Evolutionary conservation across 1,140 invertebrate genomes (phyloP).

Genomic region (Megalopta genalis): DNA sequence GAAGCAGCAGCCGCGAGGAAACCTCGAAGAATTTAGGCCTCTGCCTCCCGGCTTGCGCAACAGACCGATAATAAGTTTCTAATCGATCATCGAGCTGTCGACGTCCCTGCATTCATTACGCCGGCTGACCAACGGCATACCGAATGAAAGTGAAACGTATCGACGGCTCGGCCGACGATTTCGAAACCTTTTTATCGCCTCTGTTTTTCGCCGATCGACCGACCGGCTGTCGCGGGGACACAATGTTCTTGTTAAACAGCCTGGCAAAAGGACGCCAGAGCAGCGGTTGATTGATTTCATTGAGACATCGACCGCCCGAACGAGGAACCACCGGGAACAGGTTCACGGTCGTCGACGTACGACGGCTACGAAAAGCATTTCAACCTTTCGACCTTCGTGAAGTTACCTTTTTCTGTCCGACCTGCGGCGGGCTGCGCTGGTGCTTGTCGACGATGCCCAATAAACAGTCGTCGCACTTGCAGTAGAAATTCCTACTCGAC

Average conservation of each 20-base stretch:
- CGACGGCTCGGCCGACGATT: slow-evolving; percentile 4
- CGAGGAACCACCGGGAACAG: no score
- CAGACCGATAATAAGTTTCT: slow-evolving; percentile 5
- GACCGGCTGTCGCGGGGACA: not conserved
- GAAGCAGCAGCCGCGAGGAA: not conserved
- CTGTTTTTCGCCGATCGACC: not conserved
- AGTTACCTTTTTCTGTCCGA: slow-evolving; percentile 83
- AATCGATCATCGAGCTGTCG: slow-evolving; percentile 37
- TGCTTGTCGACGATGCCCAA: slow-evolving; percentile 89
- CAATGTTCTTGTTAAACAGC: not conserved
- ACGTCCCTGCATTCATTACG: slow-evolving; percentile 2
- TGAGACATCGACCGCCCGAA: not conserved
- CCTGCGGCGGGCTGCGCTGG: slow-evolving; percentile 80
- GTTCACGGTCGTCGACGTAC: no score
- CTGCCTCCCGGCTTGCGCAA: not conserved
- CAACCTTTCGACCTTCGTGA: no score
- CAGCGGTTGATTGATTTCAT: not conserved
- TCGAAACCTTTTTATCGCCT: not conserved
- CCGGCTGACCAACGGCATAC: not conserved
- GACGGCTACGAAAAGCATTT: not conserved
- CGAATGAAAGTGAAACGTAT: slow-evolving; percentile 37
- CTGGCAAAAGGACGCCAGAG: not conserved
- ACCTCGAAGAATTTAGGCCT: slow-evolving; percentile 17
- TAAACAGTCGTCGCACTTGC: slow-evolving; percentile 90
- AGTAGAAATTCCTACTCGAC: slow-evolving; percentile 78